phyloP scores from a whole-genome alignment of 2,113 vertebrate genomes.

The Zootoca vivipara region DNA sequence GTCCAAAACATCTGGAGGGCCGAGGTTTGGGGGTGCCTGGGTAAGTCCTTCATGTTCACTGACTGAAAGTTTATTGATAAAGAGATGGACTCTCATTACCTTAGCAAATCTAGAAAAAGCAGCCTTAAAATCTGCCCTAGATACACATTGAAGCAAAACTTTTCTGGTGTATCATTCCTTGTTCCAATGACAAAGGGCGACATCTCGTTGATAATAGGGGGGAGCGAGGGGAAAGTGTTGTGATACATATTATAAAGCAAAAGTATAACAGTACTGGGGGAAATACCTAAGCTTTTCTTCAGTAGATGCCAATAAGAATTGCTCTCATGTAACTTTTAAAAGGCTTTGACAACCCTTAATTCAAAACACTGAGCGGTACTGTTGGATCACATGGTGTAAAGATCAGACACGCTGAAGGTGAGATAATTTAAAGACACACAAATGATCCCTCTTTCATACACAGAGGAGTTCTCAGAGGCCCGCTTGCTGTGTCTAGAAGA shows the following conservation, averaged over 20 bases:
- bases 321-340: neutral
- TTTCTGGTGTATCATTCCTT: neutral
- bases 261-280: neutral
- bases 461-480: constrained; percentile 1
- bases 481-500: constrained; percentile 18
- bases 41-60: neutral
- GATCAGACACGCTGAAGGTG: constrained; percentile 39
- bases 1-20: no score
- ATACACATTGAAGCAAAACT: neutral
- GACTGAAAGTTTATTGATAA: neutral
- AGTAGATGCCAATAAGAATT: neutral
- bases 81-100: neutral
- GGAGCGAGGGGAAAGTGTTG: rapidly evolving
- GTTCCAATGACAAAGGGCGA: neutral
- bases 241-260: neutral
- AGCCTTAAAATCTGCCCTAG: neutral
- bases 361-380: constrained; percentile 29
- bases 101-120: neutral
- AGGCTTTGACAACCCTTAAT: constrained; percentile 26
- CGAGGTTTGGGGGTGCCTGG: no score
- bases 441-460: constrained; percentile 19
- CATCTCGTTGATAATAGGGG: neutral
- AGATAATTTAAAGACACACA: neutral
- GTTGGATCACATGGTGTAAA: constrained; percentile 34
- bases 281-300: neutral